These are phyloP conservation scores for Zaprionus africanus DNA, from an alignment of 1,140 invertebrate species.

Conservation along the genomic window DNA sequence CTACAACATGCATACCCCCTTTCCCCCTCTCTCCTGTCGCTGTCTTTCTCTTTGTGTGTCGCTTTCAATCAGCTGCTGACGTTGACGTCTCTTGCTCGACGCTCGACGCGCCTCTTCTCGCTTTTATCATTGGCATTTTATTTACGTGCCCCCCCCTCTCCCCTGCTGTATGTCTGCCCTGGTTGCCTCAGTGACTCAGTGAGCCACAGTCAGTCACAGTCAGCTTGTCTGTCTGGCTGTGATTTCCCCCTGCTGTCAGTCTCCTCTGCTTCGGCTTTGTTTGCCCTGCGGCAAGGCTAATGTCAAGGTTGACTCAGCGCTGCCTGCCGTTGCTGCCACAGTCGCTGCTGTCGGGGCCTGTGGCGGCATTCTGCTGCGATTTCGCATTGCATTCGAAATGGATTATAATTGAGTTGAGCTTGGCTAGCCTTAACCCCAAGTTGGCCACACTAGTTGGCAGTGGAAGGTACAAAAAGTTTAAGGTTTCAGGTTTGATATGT, in stretches of 20 bases:
- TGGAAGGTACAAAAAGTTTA: neutral
- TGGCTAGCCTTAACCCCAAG: slow-evolving; percentile 31
- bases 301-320: slow-evolving; percentile 61
- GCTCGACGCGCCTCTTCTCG: slow-evolving; percentile 28
- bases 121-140: slow-evolving; percentile 59
- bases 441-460: neutral
- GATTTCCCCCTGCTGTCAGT: slow-evolving; percentile 31
- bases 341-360: slow-evolving; percentile 33
- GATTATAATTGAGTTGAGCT: slow-evolving; percentile 60
- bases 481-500: neutral
- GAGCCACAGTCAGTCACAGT: slow-evolving; percentile 21
- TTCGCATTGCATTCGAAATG: slow-evolving; percentile 58
- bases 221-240: slow-evolving; percentile 21
- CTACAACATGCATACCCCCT: slow-evolving; percentile 11
- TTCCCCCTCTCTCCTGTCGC: neutral
- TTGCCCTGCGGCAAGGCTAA: slow-evolving; percentile 61
- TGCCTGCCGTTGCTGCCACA: neutral
- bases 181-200: slow-evolving; percentile 34
- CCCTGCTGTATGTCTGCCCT: neutral
- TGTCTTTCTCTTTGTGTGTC: slow-evolving; percentile 32
- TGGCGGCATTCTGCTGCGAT: slow-evolving; percentile 27
- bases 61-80: slow-evolving; percentile 51
- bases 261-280: slow-evolving; percentile 29
- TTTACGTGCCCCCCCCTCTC: slow-evolving; percentile 26
- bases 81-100: slow-evolving; percentile 25